Base-by-base conservation (phyloP, 2,888 invertebrate species). In the Dugesia japonica region DNA sequence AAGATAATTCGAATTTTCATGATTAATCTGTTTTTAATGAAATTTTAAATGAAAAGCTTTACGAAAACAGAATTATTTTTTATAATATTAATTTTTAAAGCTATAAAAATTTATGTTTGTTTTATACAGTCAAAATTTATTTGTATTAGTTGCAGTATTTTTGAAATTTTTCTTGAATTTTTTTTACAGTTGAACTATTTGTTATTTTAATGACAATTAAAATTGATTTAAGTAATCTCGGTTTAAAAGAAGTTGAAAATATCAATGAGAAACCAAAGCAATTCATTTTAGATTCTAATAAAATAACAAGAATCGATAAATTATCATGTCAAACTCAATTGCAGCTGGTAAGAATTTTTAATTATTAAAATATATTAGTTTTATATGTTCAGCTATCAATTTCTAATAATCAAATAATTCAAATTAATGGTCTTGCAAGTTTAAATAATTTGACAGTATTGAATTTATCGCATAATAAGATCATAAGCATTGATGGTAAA, bases 401-500 rank as follows among this genome's bases (percentile, higher is more conserved):
- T 82, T 89, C 89, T 82, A 89, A 90, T 83, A 94, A 94, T 85
- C 90, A 91, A 82, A 85, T 93, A 75, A 86, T 91, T 71, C 89
- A 92, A 77, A 92, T 93, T 92, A 90, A 90, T 83, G 90, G 91
- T 77, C 89, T 93, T 31, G 89, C 90, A 79, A 88, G 90, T 75
- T 86, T 94, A 78, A 89, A 89, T 79, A 89, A 90, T 82, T 86
- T 94, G 76, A 89, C 91, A 42, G 89, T 90, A 71, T 85, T 94
- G 79, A 90, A 92, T 84, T 87, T 94, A 72, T 90, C 92, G 79
- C 89, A 91, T 83, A 94, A 94, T 86, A 90, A 90, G 74, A 91
- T 94, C 1, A 27, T 28, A 1, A 20, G 23, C n/a, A 72, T 75
- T 74, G 75, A 71, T 74, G 75, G 75, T 71, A 74, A 42, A 23